These are phyloP conservation scores for Lutraria rhynchaena DNA, from an alignment of 1,140 invertebrate species.

Conservation along the genomic window DNA sequence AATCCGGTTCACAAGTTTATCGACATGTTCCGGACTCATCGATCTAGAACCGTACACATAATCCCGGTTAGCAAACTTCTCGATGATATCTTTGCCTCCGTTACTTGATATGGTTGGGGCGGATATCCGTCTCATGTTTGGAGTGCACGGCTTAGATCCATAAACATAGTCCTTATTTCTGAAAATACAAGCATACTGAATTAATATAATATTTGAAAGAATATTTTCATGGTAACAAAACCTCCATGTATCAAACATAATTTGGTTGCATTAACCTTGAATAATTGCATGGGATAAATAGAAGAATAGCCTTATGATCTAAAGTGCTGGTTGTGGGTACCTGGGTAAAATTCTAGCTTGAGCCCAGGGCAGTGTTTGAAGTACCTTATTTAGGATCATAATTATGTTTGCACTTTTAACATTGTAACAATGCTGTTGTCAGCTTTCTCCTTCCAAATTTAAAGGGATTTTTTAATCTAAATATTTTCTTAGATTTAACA, in stretches of 20 bases:
- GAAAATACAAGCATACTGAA: conserved; percentile 16
- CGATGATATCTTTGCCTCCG: conserved; percentile 65
- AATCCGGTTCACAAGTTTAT: conserved; percentile 66
- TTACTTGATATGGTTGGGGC: conserved; percentile 69
- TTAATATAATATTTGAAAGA: neutral
- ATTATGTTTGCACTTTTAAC: too few relatives aligned
- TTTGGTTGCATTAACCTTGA: neutral
- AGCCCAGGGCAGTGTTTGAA: too few relatives aligned
- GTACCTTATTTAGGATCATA: too few relatives aligned
- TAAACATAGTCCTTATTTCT: conserved; percentile 70
- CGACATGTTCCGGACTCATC: conserved; percentile 62
- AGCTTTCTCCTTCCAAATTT: too few relatives aligned
- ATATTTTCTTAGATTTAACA: too few relatives aligned
- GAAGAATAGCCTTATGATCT: too few relatives aligned
- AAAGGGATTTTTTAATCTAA: too few relatives aligned
- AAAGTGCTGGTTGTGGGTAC: too few relatives aligned
- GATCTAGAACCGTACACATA: conserved; percentile 67
- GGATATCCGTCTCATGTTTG: conserved; percentile 63
- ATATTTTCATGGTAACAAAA: neutral
- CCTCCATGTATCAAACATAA: too few relatives aligned
- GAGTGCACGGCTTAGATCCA: conserved; percentile 62
- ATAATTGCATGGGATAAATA: neutral
- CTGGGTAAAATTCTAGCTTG: too few relatives aligned
- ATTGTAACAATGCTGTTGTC: too few relatives aligned
- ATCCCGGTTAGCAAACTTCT: conserved; percentile 67